Evolutionary conservation across 2,113 vertebrate species (phyloP).

Genomic region (Rallus limicola): DNA sequence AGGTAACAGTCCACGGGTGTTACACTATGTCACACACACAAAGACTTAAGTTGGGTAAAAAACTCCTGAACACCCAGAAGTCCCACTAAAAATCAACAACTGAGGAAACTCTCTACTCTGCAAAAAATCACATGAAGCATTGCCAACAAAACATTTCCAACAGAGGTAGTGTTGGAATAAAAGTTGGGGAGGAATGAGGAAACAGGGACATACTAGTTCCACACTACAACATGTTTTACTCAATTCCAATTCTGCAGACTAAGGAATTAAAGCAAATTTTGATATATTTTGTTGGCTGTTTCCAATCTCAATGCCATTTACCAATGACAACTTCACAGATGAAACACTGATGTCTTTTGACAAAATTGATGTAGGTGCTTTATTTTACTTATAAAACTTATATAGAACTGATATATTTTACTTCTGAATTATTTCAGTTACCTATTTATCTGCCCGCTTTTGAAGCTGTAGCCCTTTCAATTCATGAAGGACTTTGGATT

Average conservation of each 20-base stretch:
- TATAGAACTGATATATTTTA: not conserved
- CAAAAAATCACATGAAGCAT: not conserved
- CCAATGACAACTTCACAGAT: not conserved
- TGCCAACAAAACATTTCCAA: not conserved
- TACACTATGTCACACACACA: not conserved
- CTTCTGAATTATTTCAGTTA: not conserved
- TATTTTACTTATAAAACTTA: not conserved
- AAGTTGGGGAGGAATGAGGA: rapidly evolving
- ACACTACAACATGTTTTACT: not conserved
- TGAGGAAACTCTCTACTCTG: not conserved
- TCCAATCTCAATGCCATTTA: not conserved
- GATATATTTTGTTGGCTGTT: not conserved
- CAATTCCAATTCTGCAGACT: not conserved
- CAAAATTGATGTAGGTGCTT: not conserved
- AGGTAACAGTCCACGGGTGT: not conserved
- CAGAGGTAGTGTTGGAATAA: not conserved
- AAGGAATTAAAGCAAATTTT: not conserved
- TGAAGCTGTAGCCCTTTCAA: not conserved
- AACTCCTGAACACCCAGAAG: not conserved
- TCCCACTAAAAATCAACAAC: not conserved
- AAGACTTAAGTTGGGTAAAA: not conserved
- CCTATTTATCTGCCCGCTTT: not conserved
- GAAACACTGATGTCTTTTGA: not conserved
- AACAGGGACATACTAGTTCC: not conserved
- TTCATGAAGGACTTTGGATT: not conserved